phyloP scores from a whole-genome alignment of 2,113 vertebrate genomes.

The Serinus canaria region DNA sequence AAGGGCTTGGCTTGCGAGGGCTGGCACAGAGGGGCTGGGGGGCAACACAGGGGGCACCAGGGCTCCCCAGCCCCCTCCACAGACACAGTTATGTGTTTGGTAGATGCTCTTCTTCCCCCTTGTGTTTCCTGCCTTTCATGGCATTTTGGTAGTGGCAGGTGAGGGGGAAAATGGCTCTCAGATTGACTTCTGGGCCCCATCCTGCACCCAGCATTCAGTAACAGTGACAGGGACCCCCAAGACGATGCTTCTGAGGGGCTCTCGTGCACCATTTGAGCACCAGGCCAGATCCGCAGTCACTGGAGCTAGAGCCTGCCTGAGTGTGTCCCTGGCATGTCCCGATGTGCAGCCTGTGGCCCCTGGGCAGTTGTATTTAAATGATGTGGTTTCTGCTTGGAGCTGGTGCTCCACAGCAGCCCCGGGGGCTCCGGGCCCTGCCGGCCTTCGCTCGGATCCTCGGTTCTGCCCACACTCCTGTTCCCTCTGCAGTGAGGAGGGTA shows the following conservation, averaged over 20 bases:
- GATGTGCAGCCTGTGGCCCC: neutral
- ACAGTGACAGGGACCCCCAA: accelerated
- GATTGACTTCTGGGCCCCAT: neutral
- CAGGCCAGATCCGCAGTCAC: accelerated
- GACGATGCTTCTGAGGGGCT: neutral
- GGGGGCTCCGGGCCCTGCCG: neutral
- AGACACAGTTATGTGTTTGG: accelerated
- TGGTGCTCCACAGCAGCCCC: neutral
- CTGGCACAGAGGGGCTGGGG: neutral
- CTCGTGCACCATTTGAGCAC: accelerated
- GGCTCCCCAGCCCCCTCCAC: accelerated
- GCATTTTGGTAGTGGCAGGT: neutral
- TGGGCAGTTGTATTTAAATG: neutral
- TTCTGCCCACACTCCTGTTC: neutral
- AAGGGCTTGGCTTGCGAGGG: neutral
- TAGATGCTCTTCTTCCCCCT: neutral
- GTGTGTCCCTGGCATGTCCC: accelerated
- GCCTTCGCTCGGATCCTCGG: neutral
- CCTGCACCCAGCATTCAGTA: neutral
- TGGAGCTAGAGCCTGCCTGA: neutral
- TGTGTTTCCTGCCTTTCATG: neutral
- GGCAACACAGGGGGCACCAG: neutral
- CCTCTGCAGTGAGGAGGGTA: neutral
- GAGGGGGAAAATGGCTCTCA: neutral
- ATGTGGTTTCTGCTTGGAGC: neutral